Percentiles rank a stretch among this genome's conserved stretches.
These are phyloP conservation scores for Aleiodes testaceus DNA, from an alignment of 2,888 invertebrate species.

Conservation along the genomic window DNA sequence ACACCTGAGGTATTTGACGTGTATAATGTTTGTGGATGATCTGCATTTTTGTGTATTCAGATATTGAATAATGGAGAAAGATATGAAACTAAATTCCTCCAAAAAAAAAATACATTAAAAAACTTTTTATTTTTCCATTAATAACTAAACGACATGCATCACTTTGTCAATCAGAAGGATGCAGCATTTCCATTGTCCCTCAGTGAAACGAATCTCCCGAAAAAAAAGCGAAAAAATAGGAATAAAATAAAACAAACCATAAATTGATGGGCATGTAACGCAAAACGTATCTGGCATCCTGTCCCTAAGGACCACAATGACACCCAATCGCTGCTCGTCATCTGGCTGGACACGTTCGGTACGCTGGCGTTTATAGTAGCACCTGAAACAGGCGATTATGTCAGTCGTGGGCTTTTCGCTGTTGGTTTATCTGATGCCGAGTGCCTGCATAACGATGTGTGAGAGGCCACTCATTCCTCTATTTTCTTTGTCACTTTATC, in stretches of 20 bases:
- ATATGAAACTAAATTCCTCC: neutral
- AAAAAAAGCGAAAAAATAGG: neutral
- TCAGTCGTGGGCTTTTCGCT: conserved; percentile 35
- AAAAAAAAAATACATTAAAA: too few species aligned
- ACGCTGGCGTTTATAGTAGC: conserved; percentile 35
- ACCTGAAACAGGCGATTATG: conserved; percentile 50
- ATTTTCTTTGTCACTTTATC: conserved; percentile 60
- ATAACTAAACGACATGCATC: too few species aligned
- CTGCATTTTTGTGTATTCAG: neutral
- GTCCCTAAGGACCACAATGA: conserved; percentile 30
- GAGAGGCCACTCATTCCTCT: neutral
- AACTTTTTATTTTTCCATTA: neutral
- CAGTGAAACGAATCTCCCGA: neutral
- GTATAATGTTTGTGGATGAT: neutral
- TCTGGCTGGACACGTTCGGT: conserved; percentile 16
- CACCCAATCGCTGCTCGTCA: conserved; percentile 30
- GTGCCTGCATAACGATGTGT: neutral
- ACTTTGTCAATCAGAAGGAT: conserved; percentile 15
- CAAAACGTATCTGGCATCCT: conserved; percentile 27
- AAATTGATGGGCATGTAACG: conserved; percentile 27
- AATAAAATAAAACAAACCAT: neutral
- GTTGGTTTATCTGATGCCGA: conserved; percentile 13
- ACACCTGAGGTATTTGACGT: conserved; percentile 35
- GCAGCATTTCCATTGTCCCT: neutral
- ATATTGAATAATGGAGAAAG: neutral